Percentiles rank a stretch among this genome's conserved stretches.
phyloP scores from a whole-genome alignment of 92 coral and sea anemone species.

The Porites lobata region DNA sequence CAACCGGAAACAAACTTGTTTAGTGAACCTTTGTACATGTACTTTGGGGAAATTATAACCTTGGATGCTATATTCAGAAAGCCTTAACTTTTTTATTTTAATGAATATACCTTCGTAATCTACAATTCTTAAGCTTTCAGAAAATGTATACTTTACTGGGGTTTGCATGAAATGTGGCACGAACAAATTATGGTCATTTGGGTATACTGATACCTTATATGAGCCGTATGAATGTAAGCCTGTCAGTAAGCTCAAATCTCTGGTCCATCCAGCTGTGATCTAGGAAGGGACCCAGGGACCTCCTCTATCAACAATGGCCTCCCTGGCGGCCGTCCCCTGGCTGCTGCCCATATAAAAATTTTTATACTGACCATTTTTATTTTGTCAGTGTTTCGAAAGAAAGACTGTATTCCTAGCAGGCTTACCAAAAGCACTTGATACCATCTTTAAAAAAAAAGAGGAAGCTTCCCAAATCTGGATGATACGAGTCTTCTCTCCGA shows the following conservation, averaged over 20 bases:
- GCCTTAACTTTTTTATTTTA: neutral
- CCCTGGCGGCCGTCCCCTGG: neutral
- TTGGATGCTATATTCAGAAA: neutral
- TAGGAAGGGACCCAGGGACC: constrained; percentile 9
- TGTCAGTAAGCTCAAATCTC: neutral
- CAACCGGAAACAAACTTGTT: neutral
- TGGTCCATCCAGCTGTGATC: constrained; percentile 13
- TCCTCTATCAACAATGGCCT: constrained; percentile 2
- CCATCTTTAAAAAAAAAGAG: constrained; percentile 46
- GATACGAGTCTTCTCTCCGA: constrained; percentile 35
- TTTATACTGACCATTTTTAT: neutral
- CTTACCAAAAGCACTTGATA: constrained; percentile 1
- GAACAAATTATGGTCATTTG: neutral
- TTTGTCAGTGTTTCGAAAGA: neutral
- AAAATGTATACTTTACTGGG: neutral
- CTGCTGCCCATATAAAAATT: neutral
- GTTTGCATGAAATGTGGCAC: neutral
- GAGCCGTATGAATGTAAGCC: neutral
- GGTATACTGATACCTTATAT: neutral
- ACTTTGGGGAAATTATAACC: neutral
- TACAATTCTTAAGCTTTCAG: neutral
- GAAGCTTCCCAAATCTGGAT: constrained; percentile 45
- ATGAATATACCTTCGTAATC: neutral
- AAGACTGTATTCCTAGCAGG: neutral
- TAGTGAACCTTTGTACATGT: neutral